Conservation (phyloP, 2,888 invertebrate genomes). For the Allophyes oxyacanthae region DNA sequence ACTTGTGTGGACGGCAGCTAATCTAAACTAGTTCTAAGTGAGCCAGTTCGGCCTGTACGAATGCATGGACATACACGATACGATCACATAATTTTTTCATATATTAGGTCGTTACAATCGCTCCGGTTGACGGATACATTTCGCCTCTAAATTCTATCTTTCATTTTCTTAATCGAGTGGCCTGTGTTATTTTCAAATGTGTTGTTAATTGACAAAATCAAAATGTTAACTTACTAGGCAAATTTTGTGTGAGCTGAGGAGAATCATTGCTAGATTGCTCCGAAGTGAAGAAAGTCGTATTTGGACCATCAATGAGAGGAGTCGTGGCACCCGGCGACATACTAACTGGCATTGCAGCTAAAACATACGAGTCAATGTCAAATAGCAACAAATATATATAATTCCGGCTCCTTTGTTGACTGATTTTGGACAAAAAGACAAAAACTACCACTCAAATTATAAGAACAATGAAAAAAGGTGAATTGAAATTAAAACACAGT, state of each 20-base stretch:
- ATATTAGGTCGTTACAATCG: no score
- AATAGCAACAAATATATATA: background rate
- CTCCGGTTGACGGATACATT: no score
- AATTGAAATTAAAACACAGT: conserved; percentile 59
- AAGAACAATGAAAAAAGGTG: conserved; percentile 34
- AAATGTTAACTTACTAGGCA: conserved; percentile 71
- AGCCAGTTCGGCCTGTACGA: no score
- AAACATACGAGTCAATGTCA: conserved; percentile 47
- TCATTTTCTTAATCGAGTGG: no score
- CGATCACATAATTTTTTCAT: no score
- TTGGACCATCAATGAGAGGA: conserved; percentile 81
- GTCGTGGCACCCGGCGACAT: conserved; percentile 84
- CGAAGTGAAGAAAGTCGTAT: conserved; percentile 79
- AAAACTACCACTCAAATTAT: conserved; percentile 36
- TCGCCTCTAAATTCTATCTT: no score
- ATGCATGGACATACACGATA: no score
- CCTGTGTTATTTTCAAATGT: no score
- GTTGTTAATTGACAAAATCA: no score
- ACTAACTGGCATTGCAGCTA: conserved; percentile 84
- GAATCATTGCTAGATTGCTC: conserved; percentile 81
- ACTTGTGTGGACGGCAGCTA: no score
- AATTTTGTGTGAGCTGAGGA: conserved; percentile 77
- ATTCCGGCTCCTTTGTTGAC: background rate
- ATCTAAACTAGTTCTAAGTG: no score
- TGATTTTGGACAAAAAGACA: conserved; percentile 8